phyloP scores from a whole-genome alignment of 2,888 invertebrate genomes.

The Adelphocoris suturalis region DNA sequence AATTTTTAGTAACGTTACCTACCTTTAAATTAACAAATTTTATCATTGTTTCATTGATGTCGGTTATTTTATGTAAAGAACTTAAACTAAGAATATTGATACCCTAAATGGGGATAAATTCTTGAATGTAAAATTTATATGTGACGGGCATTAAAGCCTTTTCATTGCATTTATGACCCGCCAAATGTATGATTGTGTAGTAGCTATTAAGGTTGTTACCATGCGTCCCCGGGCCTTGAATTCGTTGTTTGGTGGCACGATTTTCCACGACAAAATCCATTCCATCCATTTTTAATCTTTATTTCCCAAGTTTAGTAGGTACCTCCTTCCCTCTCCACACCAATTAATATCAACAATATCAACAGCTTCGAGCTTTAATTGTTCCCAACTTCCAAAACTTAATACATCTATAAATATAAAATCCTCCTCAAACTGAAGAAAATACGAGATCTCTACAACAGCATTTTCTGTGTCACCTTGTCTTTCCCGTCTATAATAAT shows the following conservation, averaged over 20 bases:
- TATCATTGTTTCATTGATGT: not conserved
- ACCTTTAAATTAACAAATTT: too few relatives aligned
- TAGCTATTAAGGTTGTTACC: slow-evolving; percentile 33
- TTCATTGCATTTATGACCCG: slow-evolving; percentile 20
- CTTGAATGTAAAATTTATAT: not conserved
- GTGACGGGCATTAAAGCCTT: not conserved
- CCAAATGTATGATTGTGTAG: slow-evolving; percentile 25
- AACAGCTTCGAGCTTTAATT: slow-evolving; percentile 17
- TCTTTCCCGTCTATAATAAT: slow-evolving; percentile 48
- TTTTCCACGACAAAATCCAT: not conserved
- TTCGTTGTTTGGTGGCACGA: not conserved
- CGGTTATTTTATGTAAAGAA: not conserved
- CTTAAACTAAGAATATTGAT: too few relatives aligned
- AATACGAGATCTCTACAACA: not conserved
- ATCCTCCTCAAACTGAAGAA: not conserved
- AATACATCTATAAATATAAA: not conserved
- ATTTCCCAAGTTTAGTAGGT: slow-evolving; percentile 23
- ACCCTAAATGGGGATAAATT: not conserved
- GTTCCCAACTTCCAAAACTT: not conserved
- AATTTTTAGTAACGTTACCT: not conserved
- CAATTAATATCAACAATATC: not conserved
- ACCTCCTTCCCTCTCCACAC: not conserved
- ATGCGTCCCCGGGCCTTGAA: slow-evolving; percentile 8
- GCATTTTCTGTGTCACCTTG: slow-evolving; percentile 51
- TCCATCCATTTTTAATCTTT: not conserved